Evolutionary conservation across 2,888 invertebrate species (phyloP), one percentile per base, ranked within the genome.

Genomic region (Tachina lurida): DNA sequence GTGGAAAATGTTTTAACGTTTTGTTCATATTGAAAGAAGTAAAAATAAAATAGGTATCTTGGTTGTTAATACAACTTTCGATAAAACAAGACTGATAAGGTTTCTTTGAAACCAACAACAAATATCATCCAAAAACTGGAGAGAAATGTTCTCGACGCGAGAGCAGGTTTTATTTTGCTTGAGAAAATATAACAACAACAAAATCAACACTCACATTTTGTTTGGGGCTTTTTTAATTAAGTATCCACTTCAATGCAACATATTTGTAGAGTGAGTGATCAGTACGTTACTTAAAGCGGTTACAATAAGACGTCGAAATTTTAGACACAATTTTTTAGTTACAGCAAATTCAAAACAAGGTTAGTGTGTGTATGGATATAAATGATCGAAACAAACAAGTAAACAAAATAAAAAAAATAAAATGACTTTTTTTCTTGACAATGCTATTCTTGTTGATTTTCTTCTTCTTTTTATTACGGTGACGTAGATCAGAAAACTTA

Each of bases 301-400:
- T 68, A 79, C 43, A 83, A 73, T 31, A 68, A 75, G 86, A 80
- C 83, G 86, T 83, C 10, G 4, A 49, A 47, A 68, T 52, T 58
- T 19, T 17, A 31, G 22, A 56, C 10, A 4, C 3, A 9, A 41
- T 58, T 74, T 74, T 49, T 1, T 17, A 78, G 15, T 63, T 19
- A 22, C 2, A 63, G 17, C n/a, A 54, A n/a, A 31, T 39, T 45
- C 45, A 63, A 56, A 56, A 70, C 5, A 73, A 75, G 85, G 81
- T 81, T 82, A 62, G 77, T 62, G 15, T 65, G 60, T 65, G 54
- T 70, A 15, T 62, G 43, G 12, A 31, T 41, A 60, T 54, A 54
- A 52, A 71, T 67, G 71, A 73, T 54, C 60, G 60, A 70, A 67
- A 52, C 67, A 79, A 84, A 54, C 17, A 68, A 52, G 45, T 71